phyloP scores from a whole-genome alignment of 2,888 invertebrate species.

The Oxystoma pomonae region DNA sequence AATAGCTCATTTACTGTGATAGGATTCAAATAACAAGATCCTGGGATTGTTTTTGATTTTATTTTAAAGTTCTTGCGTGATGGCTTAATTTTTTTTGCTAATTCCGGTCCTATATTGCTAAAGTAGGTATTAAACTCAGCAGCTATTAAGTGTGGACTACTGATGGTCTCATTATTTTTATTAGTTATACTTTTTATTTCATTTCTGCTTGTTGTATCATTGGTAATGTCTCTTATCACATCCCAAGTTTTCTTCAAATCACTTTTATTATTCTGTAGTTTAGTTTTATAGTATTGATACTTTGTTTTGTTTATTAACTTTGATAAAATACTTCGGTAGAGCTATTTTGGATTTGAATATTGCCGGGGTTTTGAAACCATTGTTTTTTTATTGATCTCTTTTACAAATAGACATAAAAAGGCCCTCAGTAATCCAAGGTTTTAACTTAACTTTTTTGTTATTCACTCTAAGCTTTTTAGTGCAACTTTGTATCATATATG shows the following conservation, averaged over 20 bases:
- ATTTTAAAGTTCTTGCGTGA: neutral
- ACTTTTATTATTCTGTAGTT: neutral
- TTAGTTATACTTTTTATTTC: neutral
- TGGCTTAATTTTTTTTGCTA: conserved; percentile 1
- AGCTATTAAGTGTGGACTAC: neutral
- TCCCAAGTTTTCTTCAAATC: neutral
- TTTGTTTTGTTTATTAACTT: neutral
- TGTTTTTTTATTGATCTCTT: conserved; percentile 1
- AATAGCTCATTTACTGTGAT: neutral
- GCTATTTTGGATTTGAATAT: neutral
- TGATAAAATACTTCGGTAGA: neutral
- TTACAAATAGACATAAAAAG: neutral
- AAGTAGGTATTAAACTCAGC: neutral
- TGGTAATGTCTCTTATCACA: neutral
- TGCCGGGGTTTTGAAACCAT: neutral
- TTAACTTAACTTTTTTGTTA: neutral
- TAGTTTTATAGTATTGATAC: neutral
- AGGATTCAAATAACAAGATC: neutral
- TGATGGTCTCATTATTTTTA: neutral
- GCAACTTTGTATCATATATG: neutral
- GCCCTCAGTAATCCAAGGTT: neutral
- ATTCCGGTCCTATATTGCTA: no score
- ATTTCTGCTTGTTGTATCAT: neutral
- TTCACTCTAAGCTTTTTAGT: neutral
- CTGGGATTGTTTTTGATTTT: neutral